These are phyloP conservation scores for Malthinus seriepunctatus DNA, from an alignment of 2,888 invertebrate species.

Conservation along the genomic window DNA sequence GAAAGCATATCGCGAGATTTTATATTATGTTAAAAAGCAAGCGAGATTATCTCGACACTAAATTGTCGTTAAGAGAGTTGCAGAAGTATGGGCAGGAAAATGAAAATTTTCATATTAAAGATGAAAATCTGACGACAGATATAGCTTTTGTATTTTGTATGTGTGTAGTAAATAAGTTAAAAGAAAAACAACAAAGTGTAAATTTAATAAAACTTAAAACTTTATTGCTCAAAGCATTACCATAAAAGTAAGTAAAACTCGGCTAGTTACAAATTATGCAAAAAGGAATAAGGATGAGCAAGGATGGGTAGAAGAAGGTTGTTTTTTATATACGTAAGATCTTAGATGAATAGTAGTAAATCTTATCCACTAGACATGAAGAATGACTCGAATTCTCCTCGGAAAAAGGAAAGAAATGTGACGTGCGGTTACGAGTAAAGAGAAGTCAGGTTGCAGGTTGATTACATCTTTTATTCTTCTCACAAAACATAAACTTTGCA, in stretches of 20 bases:
- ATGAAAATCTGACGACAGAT: conserved; percentile 25
- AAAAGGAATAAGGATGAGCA: conserved; percentile 27
- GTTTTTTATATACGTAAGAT: conserved; percentile 45
- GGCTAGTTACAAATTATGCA: conserved; percentile 41
- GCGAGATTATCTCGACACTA: conserved; percentile 26
- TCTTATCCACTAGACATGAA: conserved; percentile 49
- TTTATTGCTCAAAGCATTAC: conserved; percentile 1
- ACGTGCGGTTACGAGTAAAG: conserved; percentile 31
- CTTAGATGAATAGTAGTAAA: conserved; percentile 49
- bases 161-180: neutral
- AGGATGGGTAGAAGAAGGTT: conserved; percentile 27
- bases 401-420: conserved; percentile 31
- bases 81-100: conserved; percentile 19
- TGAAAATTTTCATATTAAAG: conserved; percentile 21
- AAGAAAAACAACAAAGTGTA: neutral
- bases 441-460: conserved; percentile 42
- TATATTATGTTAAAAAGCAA: conserved; percentile 27
- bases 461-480: conserved; percentile 43
- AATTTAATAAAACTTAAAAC: neutral
- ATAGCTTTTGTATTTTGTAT: neutral
- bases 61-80: conserved; percentile 26
- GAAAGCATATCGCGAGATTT: conserved; percentile 23
- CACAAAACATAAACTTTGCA: conserved; percentile 26
- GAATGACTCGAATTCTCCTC: conserved; percentile 44
- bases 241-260: conserved; percentile 9